Percentiles rank a stretch among this genome's conserved stretches.
Evolutionary conservation across 2,888 invertebrate genomes (phyloP).

Genomic region (Ophioninae sp.): DNA sequence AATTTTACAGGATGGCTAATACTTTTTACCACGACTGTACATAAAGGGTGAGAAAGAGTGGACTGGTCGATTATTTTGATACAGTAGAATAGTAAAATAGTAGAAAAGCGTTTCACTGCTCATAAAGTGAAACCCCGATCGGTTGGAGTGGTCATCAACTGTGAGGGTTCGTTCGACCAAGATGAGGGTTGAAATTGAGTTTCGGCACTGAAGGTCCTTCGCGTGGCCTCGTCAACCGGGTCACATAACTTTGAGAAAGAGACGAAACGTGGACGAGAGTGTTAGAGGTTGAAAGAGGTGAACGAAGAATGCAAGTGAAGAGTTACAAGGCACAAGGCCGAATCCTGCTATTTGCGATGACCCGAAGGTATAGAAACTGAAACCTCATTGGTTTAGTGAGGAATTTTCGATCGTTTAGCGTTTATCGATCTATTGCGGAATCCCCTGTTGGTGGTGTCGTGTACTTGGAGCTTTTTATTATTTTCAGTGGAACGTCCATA

Average conservation of each 20-base stretch:
- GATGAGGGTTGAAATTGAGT: conserved; percentile 49
- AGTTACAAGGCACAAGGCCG: conserved; percentile 48
- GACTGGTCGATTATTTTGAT: not conserved
- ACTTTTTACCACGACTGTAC: no score
- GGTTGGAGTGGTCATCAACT: not conserved
- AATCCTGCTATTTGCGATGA: conserved; percentile 46
- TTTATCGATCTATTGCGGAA: conserved; percentile 49
- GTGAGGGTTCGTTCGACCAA: not conserved
- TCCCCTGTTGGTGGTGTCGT: conserved; percentile 9
- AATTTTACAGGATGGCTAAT: no score
- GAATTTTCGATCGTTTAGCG: conserved; percentile 28
- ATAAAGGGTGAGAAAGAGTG: not conserved
- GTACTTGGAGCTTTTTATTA: conserved; percentile 25
- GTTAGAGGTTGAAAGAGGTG: not conserved
- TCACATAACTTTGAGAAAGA: conserved; percentile 27
- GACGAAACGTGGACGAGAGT: conserved; percentile 16
- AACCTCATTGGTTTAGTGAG: conserved; percentile 35
- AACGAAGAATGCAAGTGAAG: not conserved
- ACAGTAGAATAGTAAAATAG: conserved; percentile 1
- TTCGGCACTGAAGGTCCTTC: conserved; percentile 50
- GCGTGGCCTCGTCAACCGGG: conserved; percentile 20
- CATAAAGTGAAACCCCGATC: conserved; percentile 8
- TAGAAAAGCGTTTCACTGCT: conserved; percentile 16
- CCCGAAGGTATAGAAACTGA: conserved; percentile 31
- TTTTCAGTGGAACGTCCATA: conserved; percentile 3